Conservation (phyloP, 2,797 vertebrate genomes). For the Xiphophorus birchmanni region DNA sequence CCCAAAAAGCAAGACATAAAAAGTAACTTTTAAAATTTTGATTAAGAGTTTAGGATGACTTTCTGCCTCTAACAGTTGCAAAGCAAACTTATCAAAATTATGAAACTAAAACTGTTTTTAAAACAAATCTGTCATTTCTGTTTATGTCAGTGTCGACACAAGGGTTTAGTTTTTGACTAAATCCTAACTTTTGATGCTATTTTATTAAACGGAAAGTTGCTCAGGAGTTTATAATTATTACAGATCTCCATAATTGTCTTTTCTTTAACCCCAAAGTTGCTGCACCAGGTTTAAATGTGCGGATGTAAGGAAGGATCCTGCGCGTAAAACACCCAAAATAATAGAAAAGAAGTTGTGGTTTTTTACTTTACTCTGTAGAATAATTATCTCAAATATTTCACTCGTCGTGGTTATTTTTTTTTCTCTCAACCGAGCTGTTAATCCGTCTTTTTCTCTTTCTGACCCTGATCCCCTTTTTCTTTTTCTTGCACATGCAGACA, state of each 20-base stretch:
- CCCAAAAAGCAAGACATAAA: neutral
- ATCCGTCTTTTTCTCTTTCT: constrained; percentile 6
- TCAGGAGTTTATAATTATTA: neutral
- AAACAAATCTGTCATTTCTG: neutral
- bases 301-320: neutral
- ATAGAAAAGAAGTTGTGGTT: neutral
- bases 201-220: neutral
- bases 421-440: constrained; percentile 10
- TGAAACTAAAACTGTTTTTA: neutral
- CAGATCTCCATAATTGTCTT: neutral
- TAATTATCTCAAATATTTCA: neutral
- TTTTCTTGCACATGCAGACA: neutral
- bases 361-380: neutral
- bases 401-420: neutral
- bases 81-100: neutral
- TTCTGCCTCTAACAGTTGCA: neutral
- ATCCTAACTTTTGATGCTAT: neutral
- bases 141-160: neutral
- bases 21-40: neutral
- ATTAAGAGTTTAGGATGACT: neutral
- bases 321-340: neutral
- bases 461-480: constrained; percentile 1
- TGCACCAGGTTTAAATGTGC: neutral
- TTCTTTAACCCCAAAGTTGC: neutral
- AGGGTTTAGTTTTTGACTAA: neutral